Conservation (phyloP, 2,888 invertebrate genomes). For the Charanyca ferruginea region DNA sequence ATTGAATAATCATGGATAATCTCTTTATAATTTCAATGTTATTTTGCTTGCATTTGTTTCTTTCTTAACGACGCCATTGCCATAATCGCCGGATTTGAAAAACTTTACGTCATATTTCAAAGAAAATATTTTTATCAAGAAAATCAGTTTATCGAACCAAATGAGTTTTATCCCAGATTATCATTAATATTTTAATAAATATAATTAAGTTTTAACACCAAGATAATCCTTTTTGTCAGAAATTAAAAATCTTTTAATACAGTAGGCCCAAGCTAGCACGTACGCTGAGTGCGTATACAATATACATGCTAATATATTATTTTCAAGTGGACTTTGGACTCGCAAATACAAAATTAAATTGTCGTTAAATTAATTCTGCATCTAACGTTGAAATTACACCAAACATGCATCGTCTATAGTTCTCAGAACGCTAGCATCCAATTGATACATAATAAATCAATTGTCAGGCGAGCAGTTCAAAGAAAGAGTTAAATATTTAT, state of each 20-base stretch:
- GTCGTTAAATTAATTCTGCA: constrained; percentile 9
- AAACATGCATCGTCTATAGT: constrained; percentile 11
- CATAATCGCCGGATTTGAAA: not conserved
- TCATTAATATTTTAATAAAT: not conserved
- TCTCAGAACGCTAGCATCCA: constrained; percentile 15
- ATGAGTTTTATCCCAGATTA: not conserved
- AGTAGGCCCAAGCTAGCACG: not conserved
- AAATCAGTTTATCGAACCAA: not conserved
- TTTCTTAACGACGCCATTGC: not conserved
- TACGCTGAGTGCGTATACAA: not conserved
- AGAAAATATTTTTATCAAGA: not conserved
- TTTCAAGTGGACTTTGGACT: too few species aligned
- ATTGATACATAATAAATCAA: constrained; percentile 39
- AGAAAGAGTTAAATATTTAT: constrained; percentile 11
- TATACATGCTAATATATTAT: too few species aligned
- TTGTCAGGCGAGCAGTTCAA: constrained; percentile 20
- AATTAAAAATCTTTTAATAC: not conserved
- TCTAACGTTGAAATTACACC: constrained; percentile 30
- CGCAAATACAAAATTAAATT: not conserved
- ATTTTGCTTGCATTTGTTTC: not conserved
- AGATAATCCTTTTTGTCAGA: not conserved
- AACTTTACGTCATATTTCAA: not conserved
- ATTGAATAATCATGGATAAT: too few species aligned
- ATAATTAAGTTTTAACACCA: not conserved
- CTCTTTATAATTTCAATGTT: too few species aligned